Evolutionary conservation across 2,113 vertebrate species (phyloP).

Genomic region (Lates calcarifer): DNA sequence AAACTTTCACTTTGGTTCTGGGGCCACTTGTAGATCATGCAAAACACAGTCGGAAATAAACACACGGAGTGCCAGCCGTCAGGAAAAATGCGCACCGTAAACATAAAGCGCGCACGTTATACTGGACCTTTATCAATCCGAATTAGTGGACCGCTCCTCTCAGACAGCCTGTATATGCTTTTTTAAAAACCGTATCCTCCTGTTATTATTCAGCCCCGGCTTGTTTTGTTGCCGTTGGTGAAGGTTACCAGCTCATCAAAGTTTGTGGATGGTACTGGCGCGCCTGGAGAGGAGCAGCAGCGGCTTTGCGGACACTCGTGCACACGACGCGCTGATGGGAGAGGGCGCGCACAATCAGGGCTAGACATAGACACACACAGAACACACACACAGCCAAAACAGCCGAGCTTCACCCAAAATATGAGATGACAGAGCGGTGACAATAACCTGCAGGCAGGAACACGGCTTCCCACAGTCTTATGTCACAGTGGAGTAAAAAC

Average conservation of each 20-base stretch:
- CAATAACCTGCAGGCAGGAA: constrained; percentile 55
- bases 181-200: neutral
- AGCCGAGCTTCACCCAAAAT: constrained; percentile 37
- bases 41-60: constrained; percentile 16
- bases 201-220: neutral
- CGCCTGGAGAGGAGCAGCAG: constrained; percentile 57
- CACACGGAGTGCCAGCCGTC: neutral
- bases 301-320: constrained; percentile 67
- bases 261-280: constrained; percentile 67
- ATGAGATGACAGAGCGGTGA: constrained; percentile 69
- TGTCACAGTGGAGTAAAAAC: constrained; percentile 31
- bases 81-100: constrained; percentile 2
- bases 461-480: constrained; percentile 27
- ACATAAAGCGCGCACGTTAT: constrained; percentile 45
- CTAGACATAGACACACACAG: no score
- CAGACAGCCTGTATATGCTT: neutral
- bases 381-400: neutral
- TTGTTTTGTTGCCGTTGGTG: constrained; percentile 13
- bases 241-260: constrained; percentile 66
- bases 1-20: constrained; percentile 1
- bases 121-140: constrained; percentile 61
- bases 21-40: constrained; percentile 34
- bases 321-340: constrained; percentile 62
- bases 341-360: constrained; percentile 61
- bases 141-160: neutral